Evolutionary conservation across 2,888 invertebrate genomes (phyloP), one percentile per base, ranked within the genome.

Genomic region (Dasysyrphus albostriatus): DNA sequence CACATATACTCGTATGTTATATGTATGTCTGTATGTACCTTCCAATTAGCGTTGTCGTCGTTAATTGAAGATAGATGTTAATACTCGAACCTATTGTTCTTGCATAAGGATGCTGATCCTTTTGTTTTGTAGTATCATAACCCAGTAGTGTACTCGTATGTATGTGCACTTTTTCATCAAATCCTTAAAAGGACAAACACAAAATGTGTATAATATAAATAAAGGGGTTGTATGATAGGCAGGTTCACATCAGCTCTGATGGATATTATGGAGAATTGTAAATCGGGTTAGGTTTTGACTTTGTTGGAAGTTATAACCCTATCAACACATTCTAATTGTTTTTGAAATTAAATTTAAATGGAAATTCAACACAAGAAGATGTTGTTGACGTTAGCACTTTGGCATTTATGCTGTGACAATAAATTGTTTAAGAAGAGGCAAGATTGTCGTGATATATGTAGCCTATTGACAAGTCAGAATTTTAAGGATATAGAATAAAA

Each of bases 21-120:
- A n/a, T n/a, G 24, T 69, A 61, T 39, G 61, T 76, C 24, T 65
- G 24, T 37, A 59, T 76, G 69, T n/a, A n/a, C n/a, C 73, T 24
- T 61, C 73, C 85, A 73, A 85, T 85, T 81, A 81, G 59, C 34
- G 16, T 72, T 32, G 32, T 65, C 14, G 69, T 37, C 37, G 37
- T 44, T 44, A 44, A 75, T 59, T 61, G 58, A 29, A 70, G 49
- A 59, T 80, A 58, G 44, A 42, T 44, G 9, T 9, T n/a, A n/a
- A n/a, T 10, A 24, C 24, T 24, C 24, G 3, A 24, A 37, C 9
- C 0, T 42, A 14, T 16, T 74, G 61, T 32, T 65, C 32, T 74
- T 63, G 14, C 32, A 51, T 59, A 42, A 42, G 34, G 59, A 16
- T 51, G 24, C 16, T 54, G 10, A 63, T 75, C 56, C 32, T 19